Conservation (phyloP, 2,797 vertebrate genomes). For the Muscicapa comitata region DNA sequence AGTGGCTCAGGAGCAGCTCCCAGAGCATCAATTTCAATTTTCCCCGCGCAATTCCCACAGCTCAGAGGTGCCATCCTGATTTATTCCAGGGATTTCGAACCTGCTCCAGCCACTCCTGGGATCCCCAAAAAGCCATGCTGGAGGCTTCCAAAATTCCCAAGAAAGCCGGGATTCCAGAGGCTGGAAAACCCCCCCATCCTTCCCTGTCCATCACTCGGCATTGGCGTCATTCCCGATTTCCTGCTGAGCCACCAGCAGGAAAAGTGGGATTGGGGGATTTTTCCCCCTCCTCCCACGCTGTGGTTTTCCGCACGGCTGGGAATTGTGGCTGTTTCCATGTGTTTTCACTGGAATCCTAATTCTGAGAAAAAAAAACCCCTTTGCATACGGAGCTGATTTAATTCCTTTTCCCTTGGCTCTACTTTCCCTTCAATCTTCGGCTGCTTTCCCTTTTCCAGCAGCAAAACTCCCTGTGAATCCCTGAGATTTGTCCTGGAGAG, state of each 20-base stretch:
- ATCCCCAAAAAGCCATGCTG: neutral
- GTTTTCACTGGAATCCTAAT: conserved; percentile 23
- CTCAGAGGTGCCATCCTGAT: neutral
- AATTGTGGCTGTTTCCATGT: neutral
- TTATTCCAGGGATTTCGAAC: neutral
- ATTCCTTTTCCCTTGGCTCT: neutral
- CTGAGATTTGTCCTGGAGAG: neutral
- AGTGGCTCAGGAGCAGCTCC: neutral
- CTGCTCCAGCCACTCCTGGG: fast-evolving
- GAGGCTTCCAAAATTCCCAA: neutral
- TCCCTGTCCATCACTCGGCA: neutral
- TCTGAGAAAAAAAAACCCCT: neutral
- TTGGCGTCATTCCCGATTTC: neutral
- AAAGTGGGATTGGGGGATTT: neutral
- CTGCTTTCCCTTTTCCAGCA: neutral
- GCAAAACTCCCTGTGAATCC: neutral
- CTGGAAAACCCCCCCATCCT: fast-evolving
- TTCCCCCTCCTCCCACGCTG: neutral
- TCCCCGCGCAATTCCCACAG: neutral
- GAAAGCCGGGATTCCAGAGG: neutral
- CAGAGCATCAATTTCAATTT: neutral
- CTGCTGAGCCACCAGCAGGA: neutral
- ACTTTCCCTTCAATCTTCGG: neutral
- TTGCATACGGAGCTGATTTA: neutral
- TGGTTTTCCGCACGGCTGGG: neutral